Base-by-base conservation (phyloP, 2,113 vertebrate genomes). In the Nannobrachium achirus region DNA sequence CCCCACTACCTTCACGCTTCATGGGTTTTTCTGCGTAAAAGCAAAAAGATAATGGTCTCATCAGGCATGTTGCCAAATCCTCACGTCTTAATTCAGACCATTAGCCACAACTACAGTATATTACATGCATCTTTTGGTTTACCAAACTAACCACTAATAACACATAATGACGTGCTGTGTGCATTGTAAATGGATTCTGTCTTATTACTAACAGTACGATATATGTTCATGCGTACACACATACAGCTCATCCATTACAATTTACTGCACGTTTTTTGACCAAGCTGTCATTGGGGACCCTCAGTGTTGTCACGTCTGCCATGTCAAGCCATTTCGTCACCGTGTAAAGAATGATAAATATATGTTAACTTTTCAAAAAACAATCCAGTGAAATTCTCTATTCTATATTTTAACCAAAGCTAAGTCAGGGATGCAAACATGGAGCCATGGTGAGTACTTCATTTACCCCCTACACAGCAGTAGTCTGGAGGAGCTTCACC, bases 391-490 rank as follows among this genome's bases (percentile, higher is more conserved):
- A 94, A 93, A 92, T 86, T 89, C 80, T 92, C 87, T 91, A 89
- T 93, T 92, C 89, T 92, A 90, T 93, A 92, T 94, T 89, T 93
- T 76, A 89, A 90, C 91, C 84, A 85, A 93, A 94, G 93, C 93
- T 92, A 92, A 94, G 92, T 93, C 93, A 94, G 92, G 93, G 93
- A 92, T 92, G 92, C 92, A 94, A 94, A 94, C 92, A 94, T 69
- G 92, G 93, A 91, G 90, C 92, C 1, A 92, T 92, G 93, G 93
- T 94, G 92, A 94, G 93, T 94, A 94, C 82, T 62, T 33, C 86
- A 84, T 80, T 55, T 82, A 81, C 75, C 85, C 76, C 70, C 64
- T 67, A 85, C 80, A 85, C 87, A 84, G 84, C 81, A 86, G n/a
- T 15, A 86, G n/a, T 15, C 6, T 53, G 18, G 10, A 53, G 1